phyloP scores from a whole-genome alignment of 2,888 invertebrate genomes.

The Agrypnus murinus region DNA sequence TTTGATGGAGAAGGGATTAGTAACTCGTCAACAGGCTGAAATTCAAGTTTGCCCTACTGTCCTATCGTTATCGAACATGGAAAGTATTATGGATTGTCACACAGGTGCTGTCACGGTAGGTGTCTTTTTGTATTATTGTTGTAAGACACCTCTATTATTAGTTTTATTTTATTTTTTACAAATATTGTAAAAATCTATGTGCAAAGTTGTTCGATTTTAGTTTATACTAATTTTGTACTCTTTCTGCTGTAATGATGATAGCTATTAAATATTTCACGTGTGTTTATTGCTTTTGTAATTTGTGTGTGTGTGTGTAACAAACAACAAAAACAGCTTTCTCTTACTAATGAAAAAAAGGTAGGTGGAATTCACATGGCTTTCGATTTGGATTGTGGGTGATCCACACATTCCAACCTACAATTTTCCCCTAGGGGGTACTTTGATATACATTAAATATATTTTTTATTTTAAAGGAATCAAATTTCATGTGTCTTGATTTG shows the following conservation, averaged over 20 bases:
- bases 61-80: conserved; percentile 73
- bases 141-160: conserved; percentile 20
- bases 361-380: conserved; percentile 18
- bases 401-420: no score
- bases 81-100: conserved; percentile 73
- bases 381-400: conserved; percentile 11
- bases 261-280: no score
- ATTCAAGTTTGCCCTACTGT: conserved; percentile 79
- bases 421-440: no score
- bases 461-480: no score
- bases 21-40: conserved; percentile 76
- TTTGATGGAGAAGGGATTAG: conserved; percentile 78
- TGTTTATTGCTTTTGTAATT: no score
- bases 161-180: neutral
- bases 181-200: neutral
- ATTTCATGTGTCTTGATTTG: no score
- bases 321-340: conserved; percentile 5
- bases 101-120: conserved; percentile 76
- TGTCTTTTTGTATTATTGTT: conserved; percentile 54
- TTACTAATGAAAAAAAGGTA: conserved; percentile 2
- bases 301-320: neutral
- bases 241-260: neutral
- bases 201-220: no score
- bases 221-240: neutral
- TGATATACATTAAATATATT: no score